Percentiles rank a stretch among this genome's conserved stretches.
phyloP scores from a whole-genome alignment of 1,140 invertebrate species.

The Hyphantria cunea region DNA sequence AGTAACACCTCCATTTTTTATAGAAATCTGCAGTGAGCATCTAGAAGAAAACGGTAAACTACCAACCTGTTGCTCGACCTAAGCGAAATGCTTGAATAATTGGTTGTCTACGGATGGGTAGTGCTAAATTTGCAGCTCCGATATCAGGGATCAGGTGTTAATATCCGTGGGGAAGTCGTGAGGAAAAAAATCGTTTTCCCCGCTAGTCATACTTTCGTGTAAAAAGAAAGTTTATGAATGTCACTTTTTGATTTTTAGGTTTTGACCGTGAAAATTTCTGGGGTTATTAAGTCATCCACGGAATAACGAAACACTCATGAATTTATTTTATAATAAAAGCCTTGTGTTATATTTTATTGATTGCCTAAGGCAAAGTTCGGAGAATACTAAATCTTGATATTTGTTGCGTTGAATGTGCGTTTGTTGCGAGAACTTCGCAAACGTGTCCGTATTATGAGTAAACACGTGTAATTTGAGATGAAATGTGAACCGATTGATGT shows the following conservation, averaged over 20 bases:
- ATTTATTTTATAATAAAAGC: slow-evolving; percentile 9
- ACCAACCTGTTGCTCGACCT: slow-evolving; percentile 59
- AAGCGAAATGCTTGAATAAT: slow-evolving; percentile 70
- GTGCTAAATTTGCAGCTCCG: slow-evolving; percentile 38
- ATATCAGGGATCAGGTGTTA: slow-evolving; percentile 68
- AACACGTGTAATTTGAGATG: slow-evolving; percentile 74
- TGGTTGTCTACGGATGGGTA: slow-evolving; percentile 64
- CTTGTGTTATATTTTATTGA: slow-evolving; percentile 35
- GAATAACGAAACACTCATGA: slow-evolving; percentile 6
- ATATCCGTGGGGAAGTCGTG: slow-evolving; percentile 61
- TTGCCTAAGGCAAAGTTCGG: slow-evolving; percentile 49
- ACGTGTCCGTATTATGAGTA: slow-evolving; percentile 54
- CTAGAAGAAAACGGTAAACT: slow-evolving; percentile 47
- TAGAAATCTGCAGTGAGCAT: slow-evolving; percentile 37
- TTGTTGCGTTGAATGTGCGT: slow-evolving; percentile 44
- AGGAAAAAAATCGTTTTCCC: slow-evolving; percentile 52
- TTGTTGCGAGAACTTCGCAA: slow-evolving; percentile 40
- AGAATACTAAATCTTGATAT: slow-evolving; percentile 41
- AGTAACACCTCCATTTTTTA: slow-evolving; percentile 39
- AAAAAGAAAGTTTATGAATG: slow-evolving; percentile 21
- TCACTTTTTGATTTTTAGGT: slow-evolving; percentile 9
- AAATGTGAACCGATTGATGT: slow-evolving; percentile 78
- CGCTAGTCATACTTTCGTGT: slow-evolving; percentile 39
- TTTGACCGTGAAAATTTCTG: slow-evolving; percentile 15
- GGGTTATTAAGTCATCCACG: slow-evolving; percentile 26